Percentiles rank a stretch among this genome's conserved stretches.
Conservation (phyloP, 2,888 invertebrate species). For the Hypomecis atomaria region DNA sequence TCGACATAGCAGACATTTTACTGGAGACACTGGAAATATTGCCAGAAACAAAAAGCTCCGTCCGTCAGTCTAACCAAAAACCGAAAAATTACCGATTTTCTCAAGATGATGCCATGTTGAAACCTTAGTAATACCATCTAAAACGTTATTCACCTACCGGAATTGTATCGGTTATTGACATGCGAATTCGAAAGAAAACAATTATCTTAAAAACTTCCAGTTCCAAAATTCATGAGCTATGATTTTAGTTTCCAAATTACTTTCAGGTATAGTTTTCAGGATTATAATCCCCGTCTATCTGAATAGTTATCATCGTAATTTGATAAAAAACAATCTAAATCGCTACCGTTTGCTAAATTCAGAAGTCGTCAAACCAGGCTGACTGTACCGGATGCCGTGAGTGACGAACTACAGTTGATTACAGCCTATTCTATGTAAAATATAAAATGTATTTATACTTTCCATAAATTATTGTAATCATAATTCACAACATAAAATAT, state of each 20-base stretch:
- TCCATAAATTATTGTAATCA: not conserved
- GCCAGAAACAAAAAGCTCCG: slow-evolving; percentile 42
- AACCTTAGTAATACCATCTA: not conserved
- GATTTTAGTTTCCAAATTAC: too few species aligned
- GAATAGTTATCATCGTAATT: slow-evolving; percentile 11
- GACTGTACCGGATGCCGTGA: slow-evolving; percentile 62
- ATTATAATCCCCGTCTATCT: not conserved
- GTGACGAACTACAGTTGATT: slow-evolving; percentile 1
- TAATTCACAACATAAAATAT: not conserved
- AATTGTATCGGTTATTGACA: not conserved
- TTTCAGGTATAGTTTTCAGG: not conserved
- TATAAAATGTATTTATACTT: not conserved
- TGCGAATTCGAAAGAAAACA: not conserved
- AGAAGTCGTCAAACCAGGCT: slow-evolving; percentile 81
- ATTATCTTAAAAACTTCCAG: not conserved
- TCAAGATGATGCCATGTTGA: too few species aligned
- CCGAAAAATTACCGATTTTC: slow-evolving; percentile 32
- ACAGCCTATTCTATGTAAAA: not conserved
- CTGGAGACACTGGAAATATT: slow-evolving; percentile 60
- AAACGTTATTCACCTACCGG: not conserved
- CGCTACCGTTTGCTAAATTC: slow-evolving; percentile 76
- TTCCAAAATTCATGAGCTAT: not conserved
- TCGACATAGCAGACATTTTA: slow-evolving; percentile 79
- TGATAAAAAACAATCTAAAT: slow-evolving; percentile 25
- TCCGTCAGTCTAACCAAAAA: slow-evolving; percentile 18